Evolutionary conservation across 2,888 invertebrate genomes (phyloP).

Genomic region (Tinea trinotella): DNA sequence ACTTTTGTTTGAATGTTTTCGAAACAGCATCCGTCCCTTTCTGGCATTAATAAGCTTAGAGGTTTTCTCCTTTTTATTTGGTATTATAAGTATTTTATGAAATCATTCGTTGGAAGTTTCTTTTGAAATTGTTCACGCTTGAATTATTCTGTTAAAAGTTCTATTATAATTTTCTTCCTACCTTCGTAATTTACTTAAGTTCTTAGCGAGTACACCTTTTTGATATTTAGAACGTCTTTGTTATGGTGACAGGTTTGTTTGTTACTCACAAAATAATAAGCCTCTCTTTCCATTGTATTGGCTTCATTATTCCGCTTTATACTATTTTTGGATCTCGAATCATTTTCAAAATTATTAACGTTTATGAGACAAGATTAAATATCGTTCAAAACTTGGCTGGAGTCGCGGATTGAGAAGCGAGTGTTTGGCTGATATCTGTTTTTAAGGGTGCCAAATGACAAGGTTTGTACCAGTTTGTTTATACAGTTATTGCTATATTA

Average conservation of each 20-base stretch:
- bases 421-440: too few relatives aligned
- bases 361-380: too few relatives aligned
- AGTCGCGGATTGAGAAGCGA: too few relatives aligned
- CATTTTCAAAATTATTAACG: too few relatives aligned
- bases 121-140: constrained; percentile 32
- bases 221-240: constrained; percentile 13
- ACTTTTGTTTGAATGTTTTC: constrained; percentile 45
- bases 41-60: constrained; percentile 45
- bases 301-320: too few relatives aligned
- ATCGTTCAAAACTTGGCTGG: too few relatives aligned
- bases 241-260: background rate
- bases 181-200: constrained; percentile 46
- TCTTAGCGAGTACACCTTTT: constrained; percentile 36
- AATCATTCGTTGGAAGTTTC: constrained; percentile 35
- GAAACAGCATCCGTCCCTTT: constrained; percentile 37
- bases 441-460: too few relatives aligned
- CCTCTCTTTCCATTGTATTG: background rate
- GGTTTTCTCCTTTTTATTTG: constrained; percentile 34
- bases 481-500: too few relatives aligned
- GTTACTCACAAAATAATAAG: background rate
- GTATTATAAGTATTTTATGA: constrained; percentile 36
- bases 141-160: constrained; percentile 38
- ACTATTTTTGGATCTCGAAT: background rate
- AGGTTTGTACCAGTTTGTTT: too few relatives aligned
- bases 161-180: constrained; percentile 40